Evolutionary conservation across 2,113 vertebrate genomes (phyloP).

Genomic region (Eidolon helvum): DNA sequence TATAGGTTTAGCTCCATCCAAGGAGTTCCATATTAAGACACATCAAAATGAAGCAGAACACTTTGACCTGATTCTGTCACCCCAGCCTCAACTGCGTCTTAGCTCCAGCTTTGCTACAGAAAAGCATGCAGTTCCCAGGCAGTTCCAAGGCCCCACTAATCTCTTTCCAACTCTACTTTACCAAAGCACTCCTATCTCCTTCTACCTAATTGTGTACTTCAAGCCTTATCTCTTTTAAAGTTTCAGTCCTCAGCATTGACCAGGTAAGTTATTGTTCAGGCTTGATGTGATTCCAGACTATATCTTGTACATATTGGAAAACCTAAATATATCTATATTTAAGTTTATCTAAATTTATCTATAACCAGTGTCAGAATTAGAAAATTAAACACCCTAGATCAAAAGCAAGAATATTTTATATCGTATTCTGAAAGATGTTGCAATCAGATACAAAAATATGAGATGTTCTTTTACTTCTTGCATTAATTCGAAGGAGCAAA

Average conservation of each 20-base stretch:
- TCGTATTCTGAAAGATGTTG: background rate
- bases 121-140: background rate
- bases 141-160: background rate
- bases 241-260: background rate
- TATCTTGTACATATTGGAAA: background rate
- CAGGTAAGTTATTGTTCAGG: background rate
- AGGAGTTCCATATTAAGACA: slow-evolving; percentile 36
- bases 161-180: slow-evolving; percentile 1
- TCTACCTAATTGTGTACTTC: background rate
- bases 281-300: background rate
- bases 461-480: slow-evolving; percentile 23
- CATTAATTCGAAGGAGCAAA: slow-evolving; percentile 38
- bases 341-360: background rate
- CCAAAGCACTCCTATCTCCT: background rate
- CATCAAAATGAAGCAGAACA: slow-evolving; percentile 38
- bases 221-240: background rate
- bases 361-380: background rate
- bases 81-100: background rate
- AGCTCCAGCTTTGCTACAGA: background rate
- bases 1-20: background rate
- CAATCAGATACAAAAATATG: background rate
- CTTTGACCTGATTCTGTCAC: slow-evolving; percentile 69
- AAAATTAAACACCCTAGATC: slow-evolving; percentile 1
- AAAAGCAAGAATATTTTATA: slow-evolving; percentile 12
- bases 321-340: background rate